Evolutionary conservation across 2,888 invertebrate species (phyloP), one percentile per base, ranked within the genome.

Genomic region (Brachylomia viminalis): DNA sequence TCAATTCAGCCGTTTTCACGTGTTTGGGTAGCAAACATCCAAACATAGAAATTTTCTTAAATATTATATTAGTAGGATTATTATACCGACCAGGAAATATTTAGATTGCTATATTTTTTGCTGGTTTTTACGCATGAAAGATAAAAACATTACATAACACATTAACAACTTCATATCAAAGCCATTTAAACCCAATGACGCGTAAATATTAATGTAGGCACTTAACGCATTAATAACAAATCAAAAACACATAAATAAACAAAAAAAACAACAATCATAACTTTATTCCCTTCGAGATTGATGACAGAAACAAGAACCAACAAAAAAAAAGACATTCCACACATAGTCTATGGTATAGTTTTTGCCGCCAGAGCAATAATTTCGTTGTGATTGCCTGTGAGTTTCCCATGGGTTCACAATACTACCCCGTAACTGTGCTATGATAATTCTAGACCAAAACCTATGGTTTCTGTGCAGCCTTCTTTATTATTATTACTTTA

Each of bases 381-480:
- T 92, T 89, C 75, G 87, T 86, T 87, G 82, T 87, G 89, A 91
- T 91, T 92, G 90, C 86, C 75, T 87, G 87, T 79, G 87, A 87
- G 30, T 82, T 86, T 83, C 84, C 82, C 88, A 89, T 88, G 86
- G 82, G 84, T 33, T 27, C 20, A 77, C 81, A 79, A 80, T 79
- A 68, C 68, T 49, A 77, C 45, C 72, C 71, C 30, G 66, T 82
- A 73, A 75, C 72, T 68, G 71, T 74, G 72, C 84, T 82, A 85
- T 77, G 74, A 72, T 86, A 85, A 87, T 88, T 88, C 82, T 84
- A 84, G 69, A 84, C 81, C 75, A 76, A 87, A 83, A 64, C 58
- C 62, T 66, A 61, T 82, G 54, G 62, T 85, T 74, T 66, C 58
- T 69, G n/a, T 59, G 15, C 15, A 17, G n/a, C 15, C 23, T 30